phyloP scores from a whole-genome alignment of 2,888 invertebrate species.

The Xylota sylvarum region DNA sequence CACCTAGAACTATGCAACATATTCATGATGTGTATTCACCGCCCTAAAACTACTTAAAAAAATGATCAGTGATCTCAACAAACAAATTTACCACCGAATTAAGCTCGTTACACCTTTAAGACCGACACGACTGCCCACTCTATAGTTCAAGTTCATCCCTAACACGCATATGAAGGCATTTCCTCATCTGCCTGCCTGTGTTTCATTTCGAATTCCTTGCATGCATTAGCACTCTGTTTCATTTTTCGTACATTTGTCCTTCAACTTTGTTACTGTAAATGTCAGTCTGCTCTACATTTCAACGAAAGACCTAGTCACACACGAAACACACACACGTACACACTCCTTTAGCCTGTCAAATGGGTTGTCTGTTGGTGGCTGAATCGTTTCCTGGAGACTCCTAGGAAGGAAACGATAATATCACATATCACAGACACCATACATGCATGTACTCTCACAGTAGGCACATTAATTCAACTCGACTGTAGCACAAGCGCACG shows the following conservation, averaged over 20 bases:
- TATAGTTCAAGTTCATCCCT: neutral
- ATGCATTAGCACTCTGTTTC: neutral
- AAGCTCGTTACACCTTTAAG: too few relatives aligned
- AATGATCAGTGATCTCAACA: neutral
- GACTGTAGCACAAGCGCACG: neutral
- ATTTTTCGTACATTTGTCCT: conserved; percentile 12
- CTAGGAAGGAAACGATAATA: conserved; percentile 33
- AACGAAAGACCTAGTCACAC: conserved; percentile 7
- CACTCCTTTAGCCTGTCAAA: neutral
- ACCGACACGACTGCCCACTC: neutral
- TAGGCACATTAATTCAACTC: conserved; percentile 42
- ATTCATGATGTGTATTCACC: too few relatives aligned
- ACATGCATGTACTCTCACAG: conserved; percentile 8
- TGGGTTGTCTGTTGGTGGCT: conserved; percentile 14
- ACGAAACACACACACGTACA: neutral
- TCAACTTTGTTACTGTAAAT: conserved; percentile 38
- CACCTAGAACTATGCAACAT: too few relatives aligned
- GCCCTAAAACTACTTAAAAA: too few relatives aligned
- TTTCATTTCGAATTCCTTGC: neutral
- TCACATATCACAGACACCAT: conserved; percentile 39
- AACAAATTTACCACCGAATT: too few relatives aligned
- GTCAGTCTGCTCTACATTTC: conserved; percentile 49
- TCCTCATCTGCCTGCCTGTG: neutral
- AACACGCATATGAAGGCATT: neutral
- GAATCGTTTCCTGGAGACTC: conserved; percentile 2